These are phyloP conservation scores for Arbacia lixula DNA, from an alignment of 53 echinoderm and acorn worm species.

Conservation along the genomic window DNA sequence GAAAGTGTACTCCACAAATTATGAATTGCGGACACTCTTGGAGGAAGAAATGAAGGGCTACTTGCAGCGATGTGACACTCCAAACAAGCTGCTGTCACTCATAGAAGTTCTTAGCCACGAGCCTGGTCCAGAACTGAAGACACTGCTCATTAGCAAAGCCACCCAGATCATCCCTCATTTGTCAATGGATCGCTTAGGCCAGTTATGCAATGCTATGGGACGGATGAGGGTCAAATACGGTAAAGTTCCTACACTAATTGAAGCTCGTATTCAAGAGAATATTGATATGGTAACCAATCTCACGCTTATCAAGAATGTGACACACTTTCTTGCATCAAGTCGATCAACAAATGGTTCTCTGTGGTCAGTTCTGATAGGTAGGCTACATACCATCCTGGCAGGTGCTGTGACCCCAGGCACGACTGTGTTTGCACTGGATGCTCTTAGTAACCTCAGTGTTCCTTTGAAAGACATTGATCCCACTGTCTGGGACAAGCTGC, in stretches of 20 bases:
- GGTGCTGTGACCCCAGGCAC: not conserved
- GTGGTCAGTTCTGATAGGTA: not conserved
- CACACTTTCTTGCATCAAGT: conserved; percentile 4
- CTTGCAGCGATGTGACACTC: not conserved
- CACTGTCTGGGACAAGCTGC: conserved; percentile 16
- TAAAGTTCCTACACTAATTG: not conserved
- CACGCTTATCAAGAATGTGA: conserved; percentile 7
- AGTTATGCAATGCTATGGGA: conserved; percentile 34
- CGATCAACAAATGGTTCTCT: conserved; percentile 6
- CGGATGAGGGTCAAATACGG: conserved; percentile 24
- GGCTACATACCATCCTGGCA: not conserved
- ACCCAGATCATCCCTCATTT: not conserved
- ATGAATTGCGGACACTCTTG: conserved; percentile 3
- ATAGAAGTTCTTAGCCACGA: conserved; percentile 39
- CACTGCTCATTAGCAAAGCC: conserved; percentile 2
- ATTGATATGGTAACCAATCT: conserved; percentile 6
- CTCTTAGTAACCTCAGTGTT: conserved; percentile 30
- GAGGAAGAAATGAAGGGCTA: conserved; percentile 6
- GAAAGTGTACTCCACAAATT: conserved; percentile 27
- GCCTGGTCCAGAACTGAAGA: conserved; percentile 10
- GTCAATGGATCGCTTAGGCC: conserved; percentile 18
- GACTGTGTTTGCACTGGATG: conserved; percentile 27
- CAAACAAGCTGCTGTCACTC: conserved; percentile 32
- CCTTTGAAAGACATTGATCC: conserved; percentile 39
- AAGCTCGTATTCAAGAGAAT: conserved; percentile 14